Evolutionary conservation across 1,140 invertebrate genomes (phyloP).

Genomic region (Ceratina japonica): DNA sequence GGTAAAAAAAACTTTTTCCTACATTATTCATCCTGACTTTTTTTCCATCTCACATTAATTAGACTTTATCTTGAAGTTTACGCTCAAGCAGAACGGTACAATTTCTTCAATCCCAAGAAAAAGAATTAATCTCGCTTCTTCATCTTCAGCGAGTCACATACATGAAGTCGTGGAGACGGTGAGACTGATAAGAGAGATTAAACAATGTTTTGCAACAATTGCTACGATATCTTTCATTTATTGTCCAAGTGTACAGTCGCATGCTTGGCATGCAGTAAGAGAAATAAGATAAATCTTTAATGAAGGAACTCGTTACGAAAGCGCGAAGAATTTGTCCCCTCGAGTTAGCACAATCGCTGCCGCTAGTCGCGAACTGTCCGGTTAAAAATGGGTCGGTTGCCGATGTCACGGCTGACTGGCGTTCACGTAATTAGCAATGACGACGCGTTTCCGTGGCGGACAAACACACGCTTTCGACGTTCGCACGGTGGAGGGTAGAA

Average conservation of each 20-base stretch:
- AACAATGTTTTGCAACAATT: background rate
- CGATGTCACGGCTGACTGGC: slow-evolving; percentile 55
- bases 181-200: background rate
- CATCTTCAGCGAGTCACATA: background rate
- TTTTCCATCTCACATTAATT: no score
- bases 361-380: background rate
- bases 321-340: slow-evolving; percentile 46
- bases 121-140: background rate
- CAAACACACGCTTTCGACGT: slow-evolving; percentile 31
- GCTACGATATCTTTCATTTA: background rate
- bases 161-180: background rate
- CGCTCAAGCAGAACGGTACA: no score
- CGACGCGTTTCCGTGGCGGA: slow-evolving; percentile 54
- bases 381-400: slow-evolving; percentile 52
- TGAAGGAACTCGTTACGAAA: slow-evolving; percentile 25
- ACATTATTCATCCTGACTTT: no score
- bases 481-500: slow-evolving; percentile 8
- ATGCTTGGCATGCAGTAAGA: background rate
- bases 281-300: slow-evolving; percentile 28
- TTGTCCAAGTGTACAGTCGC: background rate
- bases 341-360: background rate
- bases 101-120: no score
- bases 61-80: no score
- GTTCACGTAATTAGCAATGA: slow-evolving; percentile 56
- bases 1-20: no score